These are phyloP conservation scores for Vesta saturnalis DNA, from an alignment of 2,888 invertebrate species.

Conservation along the genomic window DNA sequence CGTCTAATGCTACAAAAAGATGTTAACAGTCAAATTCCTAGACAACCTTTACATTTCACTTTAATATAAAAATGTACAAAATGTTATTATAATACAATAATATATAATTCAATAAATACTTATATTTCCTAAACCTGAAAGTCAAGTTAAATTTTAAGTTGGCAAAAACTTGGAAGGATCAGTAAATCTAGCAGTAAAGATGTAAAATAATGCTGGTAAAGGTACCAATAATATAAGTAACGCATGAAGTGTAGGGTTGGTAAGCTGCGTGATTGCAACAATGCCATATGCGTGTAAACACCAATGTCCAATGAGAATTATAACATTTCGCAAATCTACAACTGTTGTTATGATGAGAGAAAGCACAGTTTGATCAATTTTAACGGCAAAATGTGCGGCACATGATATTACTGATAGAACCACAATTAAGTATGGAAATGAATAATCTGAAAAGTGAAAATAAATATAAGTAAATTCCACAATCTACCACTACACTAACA, in stretches of 20 bases:
- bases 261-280: slow-evolving; percentile 82
- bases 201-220: slow-evolving; percentile 90
- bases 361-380: slow-evolving; percentile 84
- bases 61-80: not conserved
- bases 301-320: slow-evolving; percentile 90
- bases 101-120: slow-evolving; percentile 10
- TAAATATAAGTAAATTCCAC: too few species aligned
- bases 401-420: slow-evolving; percentile 92
- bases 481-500: slow-evolving; percentile 33
- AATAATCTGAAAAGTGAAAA: slow-evolving; percentile 88
- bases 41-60: too few species aligned
- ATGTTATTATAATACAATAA: not conserved
- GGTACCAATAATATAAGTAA: slow-evolving; percentile 82
- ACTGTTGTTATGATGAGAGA: slow-evolving; percentile 80
- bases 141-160: not conserved
- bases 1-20: too few species aligned
- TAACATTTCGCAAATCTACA: slow-evolving; percentile 80
- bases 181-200: slow-evolving; percentile 90
- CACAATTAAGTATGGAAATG: slow-evolving; percentile 92
- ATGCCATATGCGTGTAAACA: slow-evolving; percentile 93
- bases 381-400: slow-evolving; percentile 90
- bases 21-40: too few species aligned
- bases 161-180: slow-evolving; percentile 69
- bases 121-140: slow-evolving; percentile 2
- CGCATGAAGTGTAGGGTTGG: slow-evolving; percentile 74